phyloP scores from a whole-genome alignment of 2,113 vertebrate species.

The human region DNA sequence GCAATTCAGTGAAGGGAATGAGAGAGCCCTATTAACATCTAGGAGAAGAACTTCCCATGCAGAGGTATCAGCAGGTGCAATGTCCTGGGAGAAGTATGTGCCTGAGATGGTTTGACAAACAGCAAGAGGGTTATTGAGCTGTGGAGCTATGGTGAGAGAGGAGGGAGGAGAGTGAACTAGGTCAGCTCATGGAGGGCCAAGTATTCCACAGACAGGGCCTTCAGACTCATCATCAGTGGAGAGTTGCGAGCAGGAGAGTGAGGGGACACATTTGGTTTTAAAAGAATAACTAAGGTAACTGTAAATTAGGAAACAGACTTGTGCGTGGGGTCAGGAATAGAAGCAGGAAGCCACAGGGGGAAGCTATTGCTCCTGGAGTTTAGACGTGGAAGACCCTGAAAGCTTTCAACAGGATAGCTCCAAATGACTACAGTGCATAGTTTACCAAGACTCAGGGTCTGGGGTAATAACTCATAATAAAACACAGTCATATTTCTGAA shows the following conservation, averaged over 20 bases:
- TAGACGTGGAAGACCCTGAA: not conserved
- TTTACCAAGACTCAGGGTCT: not conserved
- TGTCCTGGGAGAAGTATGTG: not conserved
- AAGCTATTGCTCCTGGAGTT: not conserved
- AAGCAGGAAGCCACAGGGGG: not conserved
- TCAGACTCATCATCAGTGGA: not conserved
- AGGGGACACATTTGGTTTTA: not conserved
- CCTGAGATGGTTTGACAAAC: not conserved
- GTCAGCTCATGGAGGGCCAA: fast-evolving
- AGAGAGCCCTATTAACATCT: not conserved
- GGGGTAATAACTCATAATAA: not conserved
- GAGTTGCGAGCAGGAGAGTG: not conserved
- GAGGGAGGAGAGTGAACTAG: not conserved
- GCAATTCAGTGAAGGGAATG: not conserved
- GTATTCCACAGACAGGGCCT: not conserved
- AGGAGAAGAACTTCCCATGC: not conserved
- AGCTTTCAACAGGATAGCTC: not conserved
- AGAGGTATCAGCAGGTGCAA: not conserved
- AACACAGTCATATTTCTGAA: not conserved
- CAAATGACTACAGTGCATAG: too few species aligned
- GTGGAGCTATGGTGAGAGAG: not conserved
- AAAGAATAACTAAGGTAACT: not conserved
- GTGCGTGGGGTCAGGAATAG: not conserved
- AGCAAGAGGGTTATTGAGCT: not conserved
- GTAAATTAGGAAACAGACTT: not conserved